Base-by-base conservation (phyloP, 2,113 vertebrate genomes). In the Panthera leo region DNA sequence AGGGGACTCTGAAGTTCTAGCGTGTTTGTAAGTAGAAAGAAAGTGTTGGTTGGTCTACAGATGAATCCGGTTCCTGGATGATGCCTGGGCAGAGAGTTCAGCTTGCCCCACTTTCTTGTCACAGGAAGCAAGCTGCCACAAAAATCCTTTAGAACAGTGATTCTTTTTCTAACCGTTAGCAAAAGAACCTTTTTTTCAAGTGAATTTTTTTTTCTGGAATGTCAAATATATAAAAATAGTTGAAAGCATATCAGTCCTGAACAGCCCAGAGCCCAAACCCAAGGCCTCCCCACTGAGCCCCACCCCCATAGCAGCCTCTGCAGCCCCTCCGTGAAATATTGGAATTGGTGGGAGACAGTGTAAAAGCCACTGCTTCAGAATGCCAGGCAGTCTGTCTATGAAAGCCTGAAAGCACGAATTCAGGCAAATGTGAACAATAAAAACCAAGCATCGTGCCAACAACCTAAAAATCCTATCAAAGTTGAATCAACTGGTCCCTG, bases 191-290 rank as follows among this genome's bases (percentile, higher is more conserved):
- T 92, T 95, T 95, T 92, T 94, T 94, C 65, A 92, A 97, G 80
- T 42, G 89, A 92, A 95, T 23, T 39, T 91, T 93, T 96, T 96
- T 95, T 65, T 91, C 3, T 94, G 67, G 78, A 91, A 95, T 36
- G 80, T 96, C 95, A 95, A 91, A 86, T 97, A 89, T 92, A 96
- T 96, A 97, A 98, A 98, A 98, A 98, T 97, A 97, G 94, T 97
- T 98, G 79, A 98, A 97, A 96, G 87, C 34, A 21, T 71, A 95
- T 92, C 79, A 89, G 39, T 39, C 19, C 68, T 9, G 86, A 96
- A 93, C 71, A 96, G 84, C 79, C 27, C 67, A 85, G 85, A 94
- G 67, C 76, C 65, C 51, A 76, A 96, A 95, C 29, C 86, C 89
- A 51, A 75, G 80, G 92, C 93, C 48, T 92, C 75, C 85, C 92